These are phyloP conservation scores for Drosophila nigricruria DNA, from an alignment of 2,888 invertebrate species.

Conservation along the genomic window DNA sequence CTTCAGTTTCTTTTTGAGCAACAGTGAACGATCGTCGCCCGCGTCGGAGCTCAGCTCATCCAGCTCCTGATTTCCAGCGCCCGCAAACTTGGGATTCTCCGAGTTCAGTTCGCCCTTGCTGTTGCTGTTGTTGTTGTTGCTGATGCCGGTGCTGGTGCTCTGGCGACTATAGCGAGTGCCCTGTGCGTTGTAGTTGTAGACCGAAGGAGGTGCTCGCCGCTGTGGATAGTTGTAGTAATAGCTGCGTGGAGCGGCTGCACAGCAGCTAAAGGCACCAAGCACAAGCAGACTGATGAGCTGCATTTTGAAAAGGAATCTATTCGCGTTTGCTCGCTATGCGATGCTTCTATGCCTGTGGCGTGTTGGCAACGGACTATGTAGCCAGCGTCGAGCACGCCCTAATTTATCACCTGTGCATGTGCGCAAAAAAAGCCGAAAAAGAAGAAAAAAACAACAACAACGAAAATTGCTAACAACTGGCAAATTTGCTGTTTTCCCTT, in stretches of 20 bases:
- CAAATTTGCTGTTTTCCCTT: slow-evolving; percentile 75
- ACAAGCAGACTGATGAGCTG: slow-evolving; percentile 52
- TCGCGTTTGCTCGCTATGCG: slow-evolving; percentile 10
- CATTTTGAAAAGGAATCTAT: slow-evolving; percentile 43
- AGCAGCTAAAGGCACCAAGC: slow-evolving; percentile 39
- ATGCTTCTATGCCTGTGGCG: slow-evolving; percentile 51
- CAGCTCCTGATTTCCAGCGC: slow-evolving; percentile 79
- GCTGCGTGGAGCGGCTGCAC: slow-evolving; percentile 56
- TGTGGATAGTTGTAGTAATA: slow-evolving; percentile 58
- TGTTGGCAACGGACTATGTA: slow-evolving; percentile 64
- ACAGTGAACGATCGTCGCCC: slow-evolving; percentile 60
- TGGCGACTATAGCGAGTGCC: slow-evolving; percentile 53
- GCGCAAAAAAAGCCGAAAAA: slow-evolving; percentile 54
- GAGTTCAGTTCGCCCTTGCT: slow-evolving; percentile 52
- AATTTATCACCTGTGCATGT: slow-evolving; percentile 75
- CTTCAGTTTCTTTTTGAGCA: slow-evolving; percentile 68
- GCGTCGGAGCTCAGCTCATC: slow-evolving; percentile 54
- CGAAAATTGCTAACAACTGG: slow-evolving; percentile 56
- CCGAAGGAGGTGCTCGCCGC: slow-evolving; percentile 17
- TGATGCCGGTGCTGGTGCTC: slow-evolving; percentile 17
- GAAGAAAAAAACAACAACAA: slow-evolving; percentile 25
- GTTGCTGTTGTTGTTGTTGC: not conserved
- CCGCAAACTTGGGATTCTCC: slow-evolving; percentile 83
- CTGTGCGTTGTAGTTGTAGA: slow-evolving; percentile 29
- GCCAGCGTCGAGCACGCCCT: slow-evolving; percentile 54